Evolutionary conservation across 2,797 vertebrate species (phyloP), one percentile per base, ranked within the genome.

Genomic region (Fratercula arctica): DNA sequence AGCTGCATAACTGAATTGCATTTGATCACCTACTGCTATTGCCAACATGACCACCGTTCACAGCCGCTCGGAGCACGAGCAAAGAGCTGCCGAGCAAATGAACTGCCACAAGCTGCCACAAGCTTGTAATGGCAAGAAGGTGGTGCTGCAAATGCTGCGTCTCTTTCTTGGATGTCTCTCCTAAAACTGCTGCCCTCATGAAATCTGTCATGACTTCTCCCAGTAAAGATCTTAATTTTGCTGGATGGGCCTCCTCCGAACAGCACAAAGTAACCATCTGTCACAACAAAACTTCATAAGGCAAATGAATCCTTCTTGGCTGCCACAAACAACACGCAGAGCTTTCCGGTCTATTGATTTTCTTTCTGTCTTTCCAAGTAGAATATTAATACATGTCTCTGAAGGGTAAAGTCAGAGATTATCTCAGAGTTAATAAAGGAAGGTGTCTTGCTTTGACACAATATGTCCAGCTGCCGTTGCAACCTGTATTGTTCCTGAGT

Each of bases 281-380:
- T 81, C 89, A 74, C 91, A 35, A 20, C 59, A 41, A 37, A 53
- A 73, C 46, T 6, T 74, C 92, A 61, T 37, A 61, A 68, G 83
- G 92, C 94, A 91, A 85, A 88, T 51, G 81, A 79, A 74, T 69
- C 91, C 84, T 87, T 64, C 89, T 53, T 53, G 90, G 89, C 86
- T 85, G 94, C 89, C 94, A 59, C 70, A 61, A 73, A 29, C 94
- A 84, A n/a, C 74, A 59, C 7, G 5, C 84, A 3, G 67, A 82
- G 89, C 89, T 92, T 86, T 70, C 89, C 8, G 14, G 41, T 69
- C 87, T 80, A 83, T 45, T 46, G 89, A 85, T 85, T 90, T 82
- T 61, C 94, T 87, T 81, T 84, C 88, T 59, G 50, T 75, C 85
- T 91, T 79, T 85, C 90, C 94, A 70, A 63, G 56, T 35, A 85